Base-by-base conservation (phyloP, 2,888 invertebrate species). In the Ernsta delagoae region DNA sequence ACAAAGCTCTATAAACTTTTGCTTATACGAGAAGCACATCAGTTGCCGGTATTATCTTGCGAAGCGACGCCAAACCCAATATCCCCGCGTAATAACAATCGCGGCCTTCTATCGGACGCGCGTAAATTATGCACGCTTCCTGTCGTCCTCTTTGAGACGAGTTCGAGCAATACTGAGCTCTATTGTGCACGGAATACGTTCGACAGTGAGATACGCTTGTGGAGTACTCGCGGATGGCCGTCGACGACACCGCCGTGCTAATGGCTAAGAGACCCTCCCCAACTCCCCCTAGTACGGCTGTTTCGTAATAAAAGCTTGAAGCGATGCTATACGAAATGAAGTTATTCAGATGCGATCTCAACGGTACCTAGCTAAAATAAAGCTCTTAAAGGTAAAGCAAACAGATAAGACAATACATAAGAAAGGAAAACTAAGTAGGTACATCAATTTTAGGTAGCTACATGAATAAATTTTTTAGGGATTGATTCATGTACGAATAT, bases 51-150 rank as follows among this genome's bases (percentile, higher is more conserved):
- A 72, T 72, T 71, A 72, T 86, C 89, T 86, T 81, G 82, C 85
- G 84, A 83, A 83, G 82, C 79, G 81, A 83, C 84, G 85, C 88
- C 90, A 85, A 89, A 90, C 88, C 90, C 91, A 92, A 92, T 92
- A 92, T 89, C 90, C 91, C 85, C 88, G 88, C 87, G 90, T 89
- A 92, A 92, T 92, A 92, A 91, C 92, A 91, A 89, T 91, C 89
- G 91, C 89, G 88, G 86, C 82, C 86, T 88, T 89, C 91, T 90
- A 92, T 91, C 92, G 92, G 87, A 83, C 88, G 83, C 90, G 88
- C 89, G 89, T 92, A 92, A 92, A 92, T 92, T 92, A 92, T 92
- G 91, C 90, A 92, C 87, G 85, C 80, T 70, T 69, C 75, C 71
- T 70, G 64, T 65, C 73, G 65, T 67, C 72, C 72, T 71, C 63